These are phyloP conservation scores for Lucilia sericata DNA, from an alignment of 1,140 invertebrate genomes.

Conservation along the genomic window DNA sequence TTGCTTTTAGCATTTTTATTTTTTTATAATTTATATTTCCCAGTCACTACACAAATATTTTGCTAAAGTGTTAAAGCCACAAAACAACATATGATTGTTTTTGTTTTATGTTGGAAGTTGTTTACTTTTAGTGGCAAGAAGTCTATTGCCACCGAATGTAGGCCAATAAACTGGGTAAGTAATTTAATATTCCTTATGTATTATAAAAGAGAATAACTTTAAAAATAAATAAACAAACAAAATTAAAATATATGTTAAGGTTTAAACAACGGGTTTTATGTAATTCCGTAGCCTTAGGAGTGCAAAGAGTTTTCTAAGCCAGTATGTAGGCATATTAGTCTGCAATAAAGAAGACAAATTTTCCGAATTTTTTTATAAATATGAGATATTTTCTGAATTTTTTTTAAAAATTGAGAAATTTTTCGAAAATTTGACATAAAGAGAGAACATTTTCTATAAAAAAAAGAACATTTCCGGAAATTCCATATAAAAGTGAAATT, in stretches of 20 bases:
- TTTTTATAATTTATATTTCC: background rate
- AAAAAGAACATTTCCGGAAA: too few relatives aligned
- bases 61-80: background rate
- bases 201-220: background rate
- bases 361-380: too few relatives aligned
- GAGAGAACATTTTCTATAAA: too few relatives aligned
- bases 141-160: background rate
- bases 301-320: too few relatives aligned
- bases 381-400: too few relatives aligned
- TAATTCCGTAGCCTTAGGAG: background rate
- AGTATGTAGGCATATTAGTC: too few relatives aligned
- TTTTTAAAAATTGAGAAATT: too few relatives aligned
- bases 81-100: background rate
- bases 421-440: too few relatives aligned
- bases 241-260: background rate
- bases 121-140: background rate
- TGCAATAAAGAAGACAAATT: too few relatives aligned
- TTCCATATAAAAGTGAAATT: too few relatives aligned
- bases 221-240: background rate
- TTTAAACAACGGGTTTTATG: background rate
- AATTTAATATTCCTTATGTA: conserved; percentile 1
- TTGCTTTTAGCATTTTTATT: too few relatives aligned
- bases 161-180: conserved; percentile 1
- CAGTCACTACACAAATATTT: background rate
- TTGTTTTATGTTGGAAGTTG: background rate